Base-by-base conservation (phyloP, 37 sponge, comb jelly and placozoan species). In the Spongilla lacustris region DNA sequence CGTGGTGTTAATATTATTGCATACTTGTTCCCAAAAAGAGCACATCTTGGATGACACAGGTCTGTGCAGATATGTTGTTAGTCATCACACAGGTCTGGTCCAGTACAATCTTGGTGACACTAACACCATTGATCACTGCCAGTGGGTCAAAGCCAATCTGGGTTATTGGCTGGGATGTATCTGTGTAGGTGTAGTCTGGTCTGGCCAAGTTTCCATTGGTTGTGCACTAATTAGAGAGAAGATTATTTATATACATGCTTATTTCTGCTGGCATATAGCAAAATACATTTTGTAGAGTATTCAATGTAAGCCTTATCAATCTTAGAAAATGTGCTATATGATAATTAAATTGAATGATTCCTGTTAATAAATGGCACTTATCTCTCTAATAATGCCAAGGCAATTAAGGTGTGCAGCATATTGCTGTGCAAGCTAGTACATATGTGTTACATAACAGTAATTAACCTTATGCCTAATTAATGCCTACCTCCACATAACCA, bases 11-110 rank as follows among this genome's bases (percentile, higher is more conserved):
- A 41, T 41, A 10, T 58, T 17, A 58, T 17, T 76, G 36, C 73
- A 72, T 32, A 83, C 84, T 31, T 31, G 77, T 71, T 70, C 86
- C 86, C 12, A 78, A 69, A 50, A 86, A 86, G 71, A 86, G 78
- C 36, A 86, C 72, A 48, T 86, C 79, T 66, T 78, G 78, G 19
- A 17, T 58, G 19, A 58, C 58, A 58, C 58, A 58, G 14, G 58
- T 19, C 1, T 17, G 12, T 0, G 58, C 19, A 58, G 14, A 13
- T 1, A 58, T 58, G 58, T 58, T 58, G 58, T 58, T 58, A 13
- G 58, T 58, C 14, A 58, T 17, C 58, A 58, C 58, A 58, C 58
- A 58, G 58, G 58, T 58, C 58, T 58, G 58, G 58, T 58, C 58
- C 58, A 58, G 58, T 17, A 58, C 58, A 58, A 58, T 58, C 58